Evolutionary conservation across 2,797 vertebrate genomes (phyloP).

Genomic region (Rhodeus uyekii): DNA sequence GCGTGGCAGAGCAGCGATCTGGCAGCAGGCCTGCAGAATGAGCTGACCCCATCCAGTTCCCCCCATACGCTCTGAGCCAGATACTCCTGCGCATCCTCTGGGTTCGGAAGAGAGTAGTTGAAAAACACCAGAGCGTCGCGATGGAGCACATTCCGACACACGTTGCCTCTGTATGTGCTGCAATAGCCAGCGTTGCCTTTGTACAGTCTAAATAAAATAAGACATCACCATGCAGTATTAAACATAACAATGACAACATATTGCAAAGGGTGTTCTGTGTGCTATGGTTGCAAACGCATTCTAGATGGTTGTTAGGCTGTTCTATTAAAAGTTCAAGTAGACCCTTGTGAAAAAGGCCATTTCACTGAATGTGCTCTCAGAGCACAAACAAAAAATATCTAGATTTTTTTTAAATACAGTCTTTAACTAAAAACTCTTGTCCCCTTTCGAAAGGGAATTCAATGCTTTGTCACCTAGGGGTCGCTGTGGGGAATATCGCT

Average conservation of each 20-base stretch:
- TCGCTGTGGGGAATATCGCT: too few relatives aligned
- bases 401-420: too few relatives aligned
- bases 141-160: slow-evolving; percentile 78
- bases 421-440: too few relatives aligned
- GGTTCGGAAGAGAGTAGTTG: slow-evolving; percentile 86
- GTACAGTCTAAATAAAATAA: slow-evolving; percentile 77
- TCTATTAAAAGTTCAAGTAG: neutral
- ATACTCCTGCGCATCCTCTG: slow-evolving; percentile 90
- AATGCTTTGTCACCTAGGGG: too few relatives aligned
- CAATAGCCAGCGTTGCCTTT: slow-evolving; percentile 89
- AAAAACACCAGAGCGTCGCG: slow-evolving; percentile 89
- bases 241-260: slow-evolving; percentile 26
- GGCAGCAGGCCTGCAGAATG: slow-evolving; percentile 82
- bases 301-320: neutral
- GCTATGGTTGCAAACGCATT: neutral
- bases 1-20: slow-evolving; percentile 88
- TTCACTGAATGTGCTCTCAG: too few relatives aligned
- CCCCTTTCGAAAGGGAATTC: too few relatives aligned
- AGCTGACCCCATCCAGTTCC: slow-evolving; percentile 82
- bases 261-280: neutral
- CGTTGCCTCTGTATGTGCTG: slow-evolving; percentile 87
- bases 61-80: slow-evolving; percentile 84
- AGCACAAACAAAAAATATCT: too few relatives aligned
- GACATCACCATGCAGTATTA: slow-evolving; percentile 30
- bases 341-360: neutral